These are phyloP conservation scores for Drosophila tanythrix DNA, from an alignment of 2,888 invertebrate genomes.

Conservation along the genomic window DNA sequence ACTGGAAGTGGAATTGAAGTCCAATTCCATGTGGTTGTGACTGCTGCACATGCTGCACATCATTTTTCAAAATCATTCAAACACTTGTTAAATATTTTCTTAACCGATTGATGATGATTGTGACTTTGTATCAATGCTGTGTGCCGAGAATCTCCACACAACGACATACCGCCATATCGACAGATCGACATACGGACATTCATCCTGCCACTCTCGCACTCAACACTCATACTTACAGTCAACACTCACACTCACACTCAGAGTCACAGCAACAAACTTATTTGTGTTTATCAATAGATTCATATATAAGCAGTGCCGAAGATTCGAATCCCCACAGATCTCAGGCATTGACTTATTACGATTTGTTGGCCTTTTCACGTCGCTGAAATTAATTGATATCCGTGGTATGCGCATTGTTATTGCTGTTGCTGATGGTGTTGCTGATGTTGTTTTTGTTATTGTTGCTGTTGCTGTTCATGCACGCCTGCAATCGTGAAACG, in stretches of 20 bases:
- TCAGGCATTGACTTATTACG: conserved; percentile 78
- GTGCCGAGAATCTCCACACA: conserved; percentile 17
- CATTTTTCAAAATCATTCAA: conserved; percentile 84
- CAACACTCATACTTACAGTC: conserved; percentile 10
- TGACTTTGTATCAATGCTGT: conserved; percentile 59
- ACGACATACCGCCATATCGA: conserved; percentile 18
- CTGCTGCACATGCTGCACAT: conserved; percentile 68
- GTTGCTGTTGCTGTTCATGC: conserved; percentile 20
- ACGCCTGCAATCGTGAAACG: conserved; percentile 43
- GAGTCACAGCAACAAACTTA: not conserved
- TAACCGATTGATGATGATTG: conserved; percentile 82
- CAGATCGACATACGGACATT: conserved; percentile 37
- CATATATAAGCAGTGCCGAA: conserved; percentile 40
- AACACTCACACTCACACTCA: not conserved
- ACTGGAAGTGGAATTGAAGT: conserved; percentile 17
- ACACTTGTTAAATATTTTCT: conserved; percentile 84
- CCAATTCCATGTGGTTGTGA: conserved; percentile 9
- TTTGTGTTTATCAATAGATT: conserved; percentile 58
- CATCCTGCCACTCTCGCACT: conserved; percentile 55
- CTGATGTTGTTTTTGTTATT: conserved; percentile 15
- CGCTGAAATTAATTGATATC: conserved; percentile 79
- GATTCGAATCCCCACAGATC: conserved; percentile 23
- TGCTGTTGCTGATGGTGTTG: conserved; percentile 25
- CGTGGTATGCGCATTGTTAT: conserved; percentile 76
- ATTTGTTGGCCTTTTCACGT: conserved; percentile 79